Base-by-base conservation (phyloP, 2,888 invertebrate species). In the Incurvaria masculella region DNA sequence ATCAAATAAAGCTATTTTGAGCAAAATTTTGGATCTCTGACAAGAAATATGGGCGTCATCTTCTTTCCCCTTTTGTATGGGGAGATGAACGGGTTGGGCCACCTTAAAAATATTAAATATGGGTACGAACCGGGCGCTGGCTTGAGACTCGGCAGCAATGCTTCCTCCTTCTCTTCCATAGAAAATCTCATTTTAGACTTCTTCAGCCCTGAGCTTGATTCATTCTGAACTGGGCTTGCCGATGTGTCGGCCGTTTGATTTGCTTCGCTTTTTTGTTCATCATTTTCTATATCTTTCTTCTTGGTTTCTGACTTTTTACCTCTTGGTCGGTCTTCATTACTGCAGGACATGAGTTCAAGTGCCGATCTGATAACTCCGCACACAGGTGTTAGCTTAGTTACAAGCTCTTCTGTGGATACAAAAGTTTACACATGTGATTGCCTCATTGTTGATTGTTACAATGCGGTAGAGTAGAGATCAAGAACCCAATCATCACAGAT, bases 141-240 rank as follows among this genome's bases (percentile, higher is more conserved):
- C 62, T 89, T 87, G 61, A 97, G 82, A 58, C 89, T 70, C 1
- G 97, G 97, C 46, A 98, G 72, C 60, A 93, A 81, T 40, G 86
- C 80, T 60, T 88, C 84, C 61, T 91, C 91, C 53, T 74, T 78
- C 52, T 85, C 82, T 56, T 82, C 82, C 17, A 65, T 61, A 10
- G 82, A 81, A 19, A 79, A 58, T 52, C 76, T 65, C 49, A 46
- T 18, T 20, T 68, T 76, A 2, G 63, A 62, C 51, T 63, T 65
- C 52, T 76, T 76, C 14, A 4, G 33, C 8, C 33, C 14, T n/a
- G n/a, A 11, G 4, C 14, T 14, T 33, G 11, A 33, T 14, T 11
- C 8, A 6, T 33, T n/a, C n/a, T n/a, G n/a, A n/a, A n/a, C n/a
- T n/a, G n/a, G n/a, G n/a, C n/a, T n/a, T n/a, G n/a, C n/a, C n/a